These are phyloP conservation scores for Ictidomys tridecemlineatus DNA, from an alignment of 2,113 vertebrate species.

Conservation along the genomic window DNA sequence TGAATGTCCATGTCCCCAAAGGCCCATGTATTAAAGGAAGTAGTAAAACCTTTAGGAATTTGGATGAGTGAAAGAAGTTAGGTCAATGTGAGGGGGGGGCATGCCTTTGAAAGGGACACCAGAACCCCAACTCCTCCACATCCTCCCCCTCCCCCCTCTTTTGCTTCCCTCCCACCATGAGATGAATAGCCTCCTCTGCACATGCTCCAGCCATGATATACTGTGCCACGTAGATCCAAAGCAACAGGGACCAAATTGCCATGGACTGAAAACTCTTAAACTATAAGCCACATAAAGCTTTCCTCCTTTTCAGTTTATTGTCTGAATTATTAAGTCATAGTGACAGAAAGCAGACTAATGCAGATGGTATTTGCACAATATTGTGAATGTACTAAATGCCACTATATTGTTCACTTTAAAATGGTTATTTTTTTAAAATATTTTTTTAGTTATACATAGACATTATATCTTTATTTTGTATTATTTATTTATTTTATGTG, in stretches of 20 bases:
- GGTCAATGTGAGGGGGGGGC: background rate
- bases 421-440: no score
- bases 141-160: background rate
- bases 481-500: no score
- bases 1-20: background rate
- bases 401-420: background rate
- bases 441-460: no score
- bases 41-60: background rate
- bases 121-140: background rate
- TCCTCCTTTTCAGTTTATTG: background rate
- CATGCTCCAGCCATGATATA: background rate
- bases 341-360: background rate
- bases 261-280: background rate
- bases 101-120: background rate
- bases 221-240: background rate
- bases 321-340: background rate
- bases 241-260: background rate
- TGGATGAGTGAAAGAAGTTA: background rate
- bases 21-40: background rate
- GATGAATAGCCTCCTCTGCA: background rate
- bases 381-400: background rate
- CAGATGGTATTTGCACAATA: background rate
- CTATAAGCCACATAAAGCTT: background rate
- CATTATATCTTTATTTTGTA: no score
- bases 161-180: background rate